Evolutionary conservation across 1,140 invertebrate species (phyloP).

Genomic region (Drosophila insularis): DNA sequence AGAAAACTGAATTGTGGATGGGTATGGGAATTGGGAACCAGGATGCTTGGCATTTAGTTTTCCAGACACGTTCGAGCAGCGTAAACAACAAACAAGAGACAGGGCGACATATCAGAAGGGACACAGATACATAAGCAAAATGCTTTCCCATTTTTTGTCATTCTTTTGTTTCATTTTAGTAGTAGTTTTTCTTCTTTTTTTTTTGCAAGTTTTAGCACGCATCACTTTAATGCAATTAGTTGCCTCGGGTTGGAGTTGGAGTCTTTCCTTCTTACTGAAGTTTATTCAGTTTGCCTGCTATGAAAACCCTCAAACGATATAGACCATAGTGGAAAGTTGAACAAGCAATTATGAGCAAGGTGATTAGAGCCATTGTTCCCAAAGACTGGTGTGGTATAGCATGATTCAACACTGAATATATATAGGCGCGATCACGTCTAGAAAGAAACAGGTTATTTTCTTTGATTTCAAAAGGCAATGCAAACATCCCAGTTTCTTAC

Average conservation of each 20-base stretch:
- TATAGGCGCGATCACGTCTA: conserved; percentile 27
- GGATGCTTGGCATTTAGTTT: conserved; percentile 35
- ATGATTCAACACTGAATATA: conserved; percentile 41
- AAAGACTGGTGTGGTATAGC: background rate
- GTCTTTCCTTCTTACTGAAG: conserved; percentile 9
- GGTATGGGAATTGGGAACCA: background rate
- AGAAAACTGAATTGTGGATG: background rate
- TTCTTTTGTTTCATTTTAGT: background rate
- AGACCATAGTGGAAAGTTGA: conserved; percentile 43
- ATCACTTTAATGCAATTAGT: conserved; percentile 23
- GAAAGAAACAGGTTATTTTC: background rate
- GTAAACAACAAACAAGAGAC: conserved; percentile 48
- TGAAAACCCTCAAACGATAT: conserved; percentile 40
- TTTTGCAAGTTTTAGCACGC: conserved; percentile 17
- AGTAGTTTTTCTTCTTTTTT: background rate
- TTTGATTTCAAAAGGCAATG: background rate
- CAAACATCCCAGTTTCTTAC: conserved; percentile 65
- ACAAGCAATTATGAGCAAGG: background rate
- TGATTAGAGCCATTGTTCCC: fast-evolving
- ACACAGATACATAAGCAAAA: conserved; percentile 27
- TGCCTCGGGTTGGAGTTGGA: too few relatives aligned
- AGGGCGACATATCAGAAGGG: conserved; percentile 24
- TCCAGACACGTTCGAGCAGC: conserved; percentile 47
- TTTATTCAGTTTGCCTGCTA: conserved; percentile 37
- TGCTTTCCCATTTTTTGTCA: conserved; percentile 5